These are phyloP conservation scores for Drosophila falleni DNA, from an alignment of 2,888 invertebrate species.

Conservation along the genomic window DNA sequence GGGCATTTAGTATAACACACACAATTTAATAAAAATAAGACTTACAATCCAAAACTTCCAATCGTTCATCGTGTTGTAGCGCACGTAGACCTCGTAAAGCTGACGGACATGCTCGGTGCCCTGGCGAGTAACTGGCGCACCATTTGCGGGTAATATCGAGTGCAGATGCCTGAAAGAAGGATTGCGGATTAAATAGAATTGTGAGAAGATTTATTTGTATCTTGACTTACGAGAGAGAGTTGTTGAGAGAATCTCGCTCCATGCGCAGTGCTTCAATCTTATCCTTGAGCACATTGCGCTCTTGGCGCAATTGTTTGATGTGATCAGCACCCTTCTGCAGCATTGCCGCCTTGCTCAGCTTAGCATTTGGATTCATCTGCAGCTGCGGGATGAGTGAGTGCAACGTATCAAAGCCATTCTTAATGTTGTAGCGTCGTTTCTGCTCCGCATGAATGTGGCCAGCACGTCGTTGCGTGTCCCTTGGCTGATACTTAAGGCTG, in stretches of 20 bases:
- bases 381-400: constrained; percentile 96
- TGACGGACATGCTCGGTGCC: constrained; percentile 96
- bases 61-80: constrained; percentile 93
- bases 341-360: constrained; percentile 98
- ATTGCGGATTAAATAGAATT: neutral
- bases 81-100: constrained; percentile 96
- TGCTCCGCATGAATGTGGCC: constrained; percentile 98
- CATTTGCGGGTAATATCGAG: constrained; percentile 97
- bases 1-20: neutral
- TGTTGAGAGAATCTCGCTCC: constrained; percentile 96
- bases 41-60: constrained; percentile 99
- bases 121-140: constrained; percentile 96
- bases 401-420: constrained; percentile 97
- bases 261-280: constrained; percentile 95
- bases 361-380: constrained; percentile 94
- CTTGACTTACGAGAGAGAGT: constrained; percentile 91
- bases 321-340: constrained; percentile 98
- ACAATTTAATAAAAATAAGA: constrained; percentile 5
- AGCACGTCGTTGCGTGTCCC: constrained; percentile 90
- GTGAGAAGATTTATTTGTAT: too few species aligned
- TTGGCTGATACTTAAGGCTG: constrained; percentile 85
- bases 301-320: constrained; percentile 94
- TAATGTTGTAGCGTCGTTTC: constrained; percentile 97
- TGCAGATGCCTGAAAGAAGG: constrained; percentile 92
- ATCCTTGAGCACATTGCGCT: constrained; percentile 94